Base-by-base conservation (phyloP, 2,797 vertebrate species). In the Gila robusta region DNA sequence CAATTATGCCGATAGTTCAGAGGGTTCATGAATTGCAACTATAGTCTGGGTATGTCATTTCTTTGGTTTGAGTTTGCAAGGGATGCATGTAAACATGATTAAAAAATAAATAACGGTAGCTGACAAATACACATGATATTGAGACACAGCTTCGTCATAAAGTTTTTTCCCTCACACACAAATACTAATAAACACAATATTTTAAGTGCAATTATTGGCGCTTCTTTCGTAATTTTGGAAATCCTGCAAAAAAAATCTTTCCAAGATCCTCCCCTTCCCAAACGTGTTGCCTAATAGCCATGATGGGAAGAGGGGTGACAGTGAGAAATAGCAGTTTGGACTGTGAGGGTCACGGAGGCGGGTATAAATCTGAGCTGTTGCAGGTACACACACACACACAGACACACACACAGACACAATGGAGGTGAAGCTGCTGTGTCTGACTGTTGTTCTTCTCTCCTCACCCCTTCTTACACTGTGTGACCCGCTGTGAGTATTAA, bases 371-470 rank as follows among this genome's bases (percentile, higher is more conserved):
- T 32, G 79, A 49, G 11, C 28, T 21, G 9, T 9, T 47, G 26
- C 66, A 37, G 26, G 44, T 37, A 17, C 32, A 69, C 44, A 23
- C 4, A 47, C 44, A 0, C 35, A 12, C 10, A 64, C 52, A n/a
- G n/a, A 47, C 16, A 72, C 54, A 62, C 17, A 44, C 17, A 79
- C 19, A 56, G 28, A 9, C n/a, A 79, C 8, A 39, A 79, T 79
- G 79, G 62, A 67, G 4, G 28, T 81, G 59, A 79, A 78, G 83
- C 83, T 85, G 62, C 26, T 52, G 74, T 67, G 26, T 47, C 21
- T 78, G 66, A 37, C 71, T 35, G 41, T 23, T 37, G n/a, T 77
- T 77, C 74, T 77, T 54, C 74, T 85, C 5, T 54, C 44, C 7
- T 78, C 79, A 49, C 26, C 79, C 4, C 62, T 81, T 9, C 79